A percentile compares a stretch with the other conserved stretches of the same genome.
Conservation (phyloP, 1,140 invertebrate species). For the Amyelois transitella region DNA sequence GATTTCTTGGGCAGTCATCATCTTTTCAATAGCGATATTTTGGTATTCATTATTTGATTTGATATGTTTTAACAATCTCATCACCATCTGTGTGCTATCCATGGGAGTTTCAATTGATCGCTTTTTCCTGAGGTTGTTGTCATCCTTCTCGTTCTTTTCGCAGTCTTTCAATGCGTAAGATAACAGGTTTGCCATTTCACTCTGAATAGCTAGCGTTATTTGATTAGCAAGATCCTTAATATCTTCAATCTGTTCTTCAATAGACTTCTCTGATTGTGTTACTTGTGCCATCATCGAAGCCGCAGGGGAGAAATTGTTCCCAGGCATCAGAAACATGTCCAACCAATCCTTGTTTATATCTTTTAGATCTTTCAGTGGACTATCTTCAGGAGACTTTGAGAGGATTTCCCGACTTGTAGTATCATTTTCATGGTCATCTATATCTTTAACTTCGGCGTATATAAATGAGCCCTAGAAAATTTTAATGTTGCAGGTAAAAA, state of each 20-base stretch:
- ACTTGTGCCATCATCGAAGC: slow-evolving; percentile 47
- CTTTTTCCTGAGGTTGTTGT: slow-evolving; percentile 34
- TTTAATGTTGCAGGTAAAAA: neutral
- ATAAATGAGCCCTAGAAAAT: slow-evolving; percentile 25
- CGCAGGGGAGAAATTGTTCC: slow-evolving; percentile 29
- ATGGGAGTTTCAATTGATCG: slow-evolving; percentile 50
- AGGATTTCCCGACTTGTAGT: slow-evolving; percentile 17
- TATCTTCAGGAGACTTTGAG: slow-evolving; percentile 12
- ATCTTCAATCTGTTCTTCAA: slow-evolving; percentile 54
- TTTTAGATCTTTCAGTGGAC: slow-evolving; percentile 20
- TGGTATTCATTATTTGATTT: slow-evolving; percentile 63
- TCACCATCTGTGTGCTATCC: slow-evolving; percentile 51
- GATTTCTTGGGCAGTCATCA: slow-evolving; percentile 68
- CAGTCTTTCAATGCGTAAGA: slow-evolving; percentile 30
- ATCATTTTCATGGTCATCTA: slow-evolving; percentile 9
- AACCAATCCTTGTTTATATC: slow-evolving; percentile 36
- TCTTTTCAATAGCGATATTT: slow-evolving; percentile 64
- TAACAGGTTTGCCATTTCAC: slow-evolving; percentile 52
- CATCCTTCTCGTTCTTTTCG: slow-evolving; percentile 24
- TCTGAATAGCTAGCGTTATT: slow-evolving; percentile 44
- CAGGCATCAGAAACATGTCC: slow-evolving; percentile 27
- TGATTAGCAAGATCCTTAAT: slow-evolving; percentile 54
- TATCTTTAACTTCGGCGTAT: slow-evolving; percentile 17
- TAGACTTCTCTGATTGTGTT: slow-evolving; percentile 36
- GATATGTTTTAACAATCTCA: slow-evolving; percentile 58